These are phyloP conservation scores for Gulo gulo DNA, from an alignment of 2,113 vertebrate genomes.

Conservation along the genomic window DNA sequence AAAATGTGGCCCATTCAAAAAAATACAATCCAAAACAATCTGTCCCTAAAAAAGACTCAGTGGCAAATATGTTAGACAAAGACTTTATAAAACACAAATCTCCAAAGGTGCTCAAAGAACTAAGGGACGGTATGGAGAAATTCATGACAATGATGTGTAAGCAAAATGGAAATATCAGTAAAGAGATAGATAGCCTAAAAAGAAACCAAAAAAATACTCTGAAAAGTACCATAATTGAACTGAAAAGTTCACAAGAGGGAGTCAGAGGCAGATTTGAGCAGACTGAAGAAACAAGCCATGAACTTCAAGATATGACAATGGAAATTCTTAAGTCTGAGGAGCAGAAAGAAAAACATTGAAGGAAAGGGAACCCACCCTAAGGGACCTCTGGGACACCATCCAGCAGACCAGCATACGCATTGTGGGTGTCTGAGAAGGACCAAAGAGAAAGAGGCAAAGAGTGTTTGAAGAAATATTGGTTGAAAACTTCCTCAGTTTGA, in stretches of 20 bases:
- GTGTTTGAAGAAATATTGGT: not conserved
- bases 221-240: not conserved
- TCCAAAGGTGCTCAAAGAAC: not conserved
- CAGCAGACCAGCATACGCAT: not conserved
- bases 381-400: not conserved
- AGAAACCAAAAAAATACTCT: not conserved
- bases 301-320: not conserved
- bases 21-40: not conserved
- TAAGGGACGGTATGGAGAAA: not conserved
- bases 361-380: not conserved
- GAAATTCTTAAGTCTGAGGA: not conserved
- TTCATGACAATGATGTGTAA: not conserved
- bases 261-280: not conserved
- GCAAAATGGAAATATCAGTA: not conserved
- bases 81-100: not conserved
- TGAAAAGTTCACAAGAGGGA: not conserved
- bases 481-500: not conserved
- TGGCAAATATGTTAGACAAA: not conserved
- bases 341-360: not conserved
- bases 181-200: not conserved
- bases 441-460: not conserved
- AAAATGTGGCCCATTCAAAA: not conserved
- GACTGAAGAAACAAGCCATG: not conserved
- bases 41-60: not conserved
- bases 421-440: not conserved